Conservation (phyloP, 2,888 invertebrate species). For the Galerucella pusilla region DNA sequence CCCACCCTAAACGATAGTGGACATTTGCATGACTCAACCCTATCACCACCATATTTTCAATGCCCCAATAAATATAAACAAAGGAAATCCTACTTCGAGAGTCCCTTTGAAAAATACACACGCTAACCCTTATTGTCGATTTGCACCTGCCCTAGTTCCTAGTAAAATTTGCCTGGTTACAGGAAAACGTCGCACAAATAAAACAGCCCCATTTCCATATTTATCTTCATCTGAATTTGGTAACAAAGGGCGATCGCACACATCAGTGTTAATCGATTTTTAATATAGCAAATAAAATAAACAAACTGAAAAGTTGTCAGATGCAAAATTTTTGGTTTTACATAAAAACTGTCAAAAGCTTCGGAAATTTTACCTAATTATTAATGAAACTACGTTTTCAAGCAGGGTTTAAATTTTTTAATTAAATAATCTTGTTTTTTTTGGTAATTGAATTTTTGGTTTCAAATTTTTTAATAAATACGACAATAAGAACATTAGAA, state of each 20-base stretch:
- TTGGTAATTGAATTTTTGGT: too few relatives aligned
- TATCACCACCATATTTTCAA: conserved; percentile 30
- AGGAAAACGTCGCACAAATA: neutral
- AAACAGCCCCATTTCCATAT: neutral
- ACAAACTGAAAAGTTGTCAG: neutral
- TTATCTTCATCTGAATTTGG: neutral
- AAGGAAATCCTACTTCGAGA: conserved; percentile 17
- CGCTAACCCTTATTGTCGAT: conserved; percentile 23
- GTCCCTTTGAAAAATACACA: conserved; percentile 17
- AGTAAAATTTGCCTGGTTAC: conserved; percentile 3
- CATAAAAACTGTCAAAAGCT: too few relatives aligned
- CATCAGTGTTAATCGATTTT: conserved; percentile 3
- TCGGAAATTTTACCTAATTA: too few relatives aligned
- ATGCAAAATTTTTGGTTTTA: too few relatives aligned
- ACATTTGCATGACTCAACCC: conserved; percentile 37
- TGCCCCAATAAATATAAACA: conserved; percentile 21
- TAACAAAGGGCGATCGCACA: conserved; percentile 1
- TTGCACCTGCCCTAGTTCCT: conserved; percentile 28
- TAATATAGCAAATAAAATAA: neutral
- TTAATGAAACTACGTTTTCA: too few relatives aligned
- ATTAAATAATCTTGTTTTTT: too few relatives aligned
- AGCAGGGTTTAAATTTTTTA: too few relatives aligned
- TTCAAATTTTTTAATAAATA: too few relatives aligned
- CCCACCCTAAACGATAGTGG: conserved; percentile 27
- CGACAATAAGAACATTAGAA: too few relatives aligned